Base-by-base conservation (phyloP, 2,113 vertebrate species). In the Ptilorrhoa leucosticta region DNA sequence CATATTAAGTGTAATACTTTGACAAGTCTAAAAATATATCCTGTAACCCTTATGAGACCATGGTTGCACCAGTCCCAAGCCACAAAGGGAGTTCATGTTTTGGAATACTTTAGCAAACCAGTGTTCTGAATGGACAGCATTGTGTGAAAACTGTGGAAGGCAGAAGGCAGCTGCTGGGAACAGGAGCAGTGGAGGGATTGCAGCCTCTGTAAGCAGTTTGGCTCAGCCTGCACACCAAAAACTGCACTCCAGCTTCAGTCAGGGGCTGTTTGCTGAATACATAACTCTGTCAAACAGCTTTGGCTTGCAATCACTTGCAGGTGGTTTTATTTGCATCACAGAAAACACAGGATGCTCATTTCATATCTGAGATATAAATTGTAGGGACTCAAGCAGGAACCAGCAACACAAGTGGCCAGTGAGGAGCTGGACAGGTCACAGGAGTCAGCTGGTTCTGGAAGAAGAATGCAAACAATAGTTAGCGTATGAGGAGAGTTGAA, bases 191-290 rank as follows among this genome's bases (percentile, higher is more conserved):
- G 19, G 54, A 72, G 50, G 30, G 28, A 27, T 2, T 78, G 60
- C 30, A 83, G 53, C 19, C 37, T 51, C 56, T n/a, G 1, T 30
- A 31, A 57, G 75, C 9, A 14, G 24, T 30, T 77, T 0, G 0
- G 42, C 23, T 57, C 51, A 81, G 44, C 11, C n/a, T 23, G 30
- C 68, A 7, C 21, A 18, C 35, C 69, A 53, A 27, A 63, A 83
- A 26, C 42, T 28, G 82, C 51, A 26, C 13, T 48, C 27, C 22
- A 48, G 20, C 22, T 56, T n/a, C 83, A 72, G 15, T 13, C 31
- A 26, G 56, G 24, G 35, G 28, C 19, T 68, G 6, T 68, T 66
- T 87, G 33, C 51, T 90, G 66, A 76, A 30, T 28, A 13, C 18
- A 13, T 3, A 35, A 51, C 40, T 77, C 30, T 3, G 1, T 54